phyloP scores from a whole-genome alignment of 2,113 vertebrate species.

The Spheniscus mendiculus region DNA sequence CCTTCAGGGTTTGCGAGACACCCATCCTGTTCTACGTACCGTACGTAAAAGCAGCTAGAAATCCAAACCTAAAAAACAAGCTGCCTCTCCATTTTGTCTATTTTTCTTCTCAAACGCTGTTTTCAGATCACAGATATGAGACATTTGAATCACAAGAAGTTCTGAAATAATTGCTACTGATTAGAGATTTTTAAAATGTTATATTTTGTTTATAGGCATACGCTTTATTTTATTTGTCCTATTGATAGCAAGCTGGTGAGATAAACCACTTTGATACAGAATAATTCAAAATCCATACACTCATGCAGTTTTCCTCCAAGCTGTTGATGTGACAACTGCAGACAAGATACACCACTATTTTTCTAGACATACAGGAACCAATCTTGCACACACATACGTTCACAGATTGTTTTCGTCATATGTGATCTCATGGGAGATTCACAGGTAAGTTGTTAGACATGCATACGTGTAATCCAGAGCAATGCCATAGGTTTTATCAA shows the following conservation, averaged over 20 bases:
- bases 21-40: not conserved
- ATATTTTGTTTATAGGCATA: not conserved
- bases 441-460: not conserved
- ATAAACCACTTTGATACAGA: not conserved
- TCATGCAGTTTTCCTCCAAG: not conserved
- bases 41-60: not conserved
- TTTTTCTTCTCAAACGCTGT: not conserved
- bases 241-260: not conserved
- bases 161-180: not conserved
- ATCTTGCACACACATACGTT: not conserved
- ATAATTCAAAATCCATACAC: not conserved
- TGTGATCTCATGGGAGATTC: not conserved
- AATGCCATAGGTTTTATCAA: not conserved
- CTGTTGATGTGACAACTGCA: not conserved
- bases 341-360: not conserved
- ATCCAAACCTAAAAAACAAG: not conserved
- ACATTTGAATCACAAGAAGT: not conserved
- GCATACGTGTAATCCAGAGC: not conserved
- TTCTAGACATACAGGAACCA: not conserved
- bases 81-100: not conserved
- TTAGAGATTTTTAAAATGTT: not conserved
- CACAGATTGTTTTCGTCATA: not conserved
- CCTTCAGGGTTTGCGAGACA: not conserved
- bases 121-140: not conserved
- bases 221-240: not conserved